Evolutionary conservation across 53 echinoderm and acorn worm species (phyloP), one percentile per base, ranked within the genome.

Genomic region (Apostichopus leukothele): DNA sequence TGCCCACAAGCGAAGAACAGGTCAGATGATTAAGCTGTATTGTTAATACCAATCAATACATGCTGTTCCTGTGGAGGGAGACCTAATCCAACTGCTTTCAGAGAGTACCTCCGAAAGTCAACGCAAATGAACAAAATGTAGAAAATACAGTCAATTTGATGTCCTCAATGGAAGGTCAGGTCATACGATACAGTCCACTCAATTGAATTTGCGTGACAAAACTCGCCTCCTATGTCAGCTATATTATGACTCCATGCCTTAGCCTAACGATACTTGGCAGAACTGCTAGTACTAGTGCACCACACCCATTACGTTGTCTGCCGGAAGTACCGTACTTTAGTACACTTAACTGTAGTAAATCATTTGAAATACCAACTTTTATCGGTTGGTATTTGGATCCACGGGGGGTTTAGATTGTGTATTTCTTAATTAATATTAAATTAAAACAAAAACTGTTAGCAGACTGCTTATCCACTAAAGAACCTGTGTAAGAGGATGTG

Each of bases 141-240:
- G 18, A 71, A 71, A 71, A n/a, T 16, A 5, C 18, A 71, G 6
- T 18, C 18, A 18, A n/a, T 71, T 18, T 19, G 71, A 16, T 71
- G 71, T 71, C 14, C 71, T 71, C 71, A n/a, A 19, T 71, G 16
- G 71, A 71, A 71, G 71, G 71, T 71, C 71, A 71, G 71, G 71
- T 71, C 71, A 71, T 71, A 71, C 18, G 71, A 16, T 71, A 71
- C 18, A 19, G 6, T 71, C 71, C 71, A 6, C 71, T 71, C 71
- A 71, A 71, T 71, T 71, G 71, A 63, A 13, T 19, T 68, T 71
- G 71, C 18, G 71, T 71, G 71, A 71, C 18, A 39, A 71, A 71
- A 71, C 71, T 71, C 13, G 18, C 71, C 20, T 63, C 16, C 16
- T 16, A 39, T 39, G 39, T 39, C 63, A 6, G 18, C 18, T 71